Evolutionary conservation across 2,888 invertebrate species (phyloP), one percentile per base, ranked within the genome.

Genomic region (Anoplius nigerrimus): DNA sequence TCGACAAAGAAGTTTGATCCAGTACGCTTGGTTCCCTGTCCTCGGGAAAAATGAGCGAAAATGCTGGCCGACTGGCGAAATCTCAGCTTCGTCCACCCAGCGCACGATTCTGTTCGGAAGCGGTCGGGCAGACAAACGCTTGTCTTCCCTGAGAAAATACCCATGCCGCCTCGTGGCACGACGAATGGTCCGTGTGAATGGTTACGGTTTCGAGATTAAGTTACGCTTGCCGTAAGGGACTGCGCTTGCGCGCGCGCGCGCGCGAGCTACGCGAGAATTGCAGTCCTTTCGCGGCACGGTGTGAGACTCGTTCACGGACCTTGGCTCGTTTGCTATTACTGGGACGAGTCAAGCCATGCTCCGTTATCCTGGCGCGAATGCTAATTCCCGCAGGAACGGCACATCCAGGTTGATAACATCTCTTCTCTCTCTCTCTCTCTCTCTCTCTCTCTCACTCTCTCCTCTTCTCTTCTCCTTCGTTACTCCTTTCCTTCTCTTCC

Each of bases 91-190:
- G n/a, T n/a, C n/a, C n/a, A n/a, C n/a, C n/a, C n/a, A n/a, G n/a
- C n/a, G n/a, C n/a, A n/a, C n/a, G n/a, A n/a, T n/a, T n/a, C n/a
- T n/a, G n/a, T n/a, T n/a, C n/a, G n/a, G n/a, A n/a, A n/a, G n/a
- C n/a, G n/a, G n/a, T n/a, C n/a, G n/a, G n/a, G n/a, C n/a, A n/a
- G n/a, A n/a, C n/a, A n/a, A n/a, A n/a, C n/a, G n/a, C n/a, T n/a
- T n/a, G n/a, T 75, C 83, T 86, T 84, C 82, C 84, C 72, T 86
- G 86, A 83, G 85, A 86, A 84, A 82, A 80, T 82, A 81, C 79
- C 78, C 83, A 84, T 74, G 74, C 71, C n/a, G 75, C 81, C 74
- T 75, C 65, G 57, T 70, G 66, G 34, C 58, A 24, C 45, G 21
- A 21, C 24, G 60, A 58, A 48, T 58, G 54, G 63, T 57, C 70